Evolutionary conservation across 2,113 vertebrate genomes (phyloP).

Genomic region (Megaceryle maxima): DNA sequence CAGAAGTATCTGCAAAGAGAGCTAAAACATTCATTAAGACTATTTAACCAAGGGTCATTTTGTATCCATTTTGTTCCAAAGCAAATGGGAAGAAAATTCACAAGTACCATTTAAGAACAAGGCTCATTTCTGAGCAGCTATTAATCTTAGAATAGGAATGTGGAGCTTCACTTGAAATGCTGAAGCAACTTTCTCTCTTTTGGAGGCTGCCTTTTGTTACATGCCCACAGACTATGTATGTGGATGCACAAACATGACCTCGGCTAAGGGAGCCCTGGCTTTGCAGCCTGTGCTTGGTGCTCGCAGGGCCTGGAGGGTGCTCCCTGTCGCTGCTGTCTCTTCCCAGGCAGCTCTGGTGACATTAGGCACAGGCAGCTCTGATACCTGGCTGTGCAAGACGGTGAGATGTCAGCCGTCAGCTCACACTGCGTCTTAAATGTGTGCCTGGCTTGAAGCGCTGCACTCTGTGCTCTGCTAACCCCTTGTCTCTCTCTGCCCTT

Average conservation of each 20-base stretch:
- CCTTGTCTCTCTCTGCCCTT: neutral
- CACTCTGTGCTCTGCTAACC: neutral
- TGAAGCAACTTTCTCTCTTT: neutral
- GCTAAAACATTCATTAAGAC: neutral
- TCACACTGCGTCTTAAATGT: accelerated
- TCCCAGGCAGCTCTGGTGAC: neutral
- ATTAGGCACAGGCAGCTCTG: accelerated
- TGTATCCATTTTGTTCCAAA: neutral
- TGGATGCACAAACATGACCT: accelerated
- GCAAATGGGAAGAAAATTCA: neutral
- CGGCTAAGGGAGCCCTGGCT: neutral
- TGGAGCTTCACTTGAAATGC: neutral
- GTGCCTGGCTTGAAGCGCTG: accelerated
- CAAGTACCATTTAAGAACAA: neutral
- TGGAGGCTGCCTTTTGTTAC: neutral
- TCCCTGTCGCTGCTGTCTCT: accelerated
- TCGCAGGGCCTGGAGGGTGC: accelerated
- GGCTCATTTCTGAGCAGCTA: neutral
- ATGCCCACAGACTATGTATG: accelerated
- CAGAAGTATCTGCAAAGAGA: neutral
- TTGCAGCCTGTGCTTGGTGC: neutral
- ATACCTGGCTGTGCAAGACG: accelerated
- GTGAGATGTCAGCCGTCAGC: accelerated
- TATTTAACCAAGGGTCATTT: neutral
- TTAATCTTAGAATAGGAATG: neutral